These are phyloP conservation scores for Phortica variegata DNA, from an alignment of 1,140 invertebrate species.

Conservation along the genomic window DNA sequence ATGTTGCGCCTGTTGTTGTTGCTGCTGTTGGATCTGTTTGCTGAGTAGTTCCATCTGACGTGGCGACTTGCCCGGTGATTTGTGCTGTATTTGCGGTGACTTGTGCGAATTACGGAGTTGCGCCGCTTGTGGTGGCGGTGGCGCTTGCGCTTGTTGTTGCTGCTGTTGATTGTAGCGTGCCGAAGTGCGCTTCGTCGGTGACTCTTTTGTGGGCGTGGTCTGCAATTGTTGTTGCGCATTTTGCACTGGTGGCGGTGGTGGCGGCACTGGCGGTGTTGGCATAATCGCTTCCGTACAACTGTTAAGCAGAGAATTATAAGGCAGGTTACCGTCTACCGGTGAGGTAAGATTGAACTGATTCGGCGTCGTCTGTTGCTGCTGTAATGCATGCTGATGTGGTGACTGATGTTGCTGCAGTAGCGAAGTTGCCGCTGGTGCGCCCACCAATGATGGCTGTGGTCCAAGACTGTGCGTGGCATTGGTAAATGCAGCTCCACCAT, in stretches of 20 bases:
- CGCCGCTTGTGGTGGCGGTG: constrained; percentile 44
- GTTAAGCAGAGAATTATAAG: constrained; percentile 23
- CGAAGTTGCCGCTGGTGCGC: constrained; percentile 17
- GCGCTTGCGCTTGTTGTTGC: constrained; percentile 34
- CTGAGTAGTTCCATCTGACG: constrained; percentile 57
- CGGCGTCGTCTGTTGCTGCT: constrained; percentile 21
- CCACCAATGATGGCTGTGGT: constrained; percentile 73
- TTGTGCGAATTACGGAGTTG: constrained; percentile 57
- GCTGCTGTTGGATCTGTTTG: constrained; percentile 22
- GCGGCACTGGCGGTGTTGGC: constrained; percentile 20
- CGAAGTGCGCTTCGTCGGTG: constrained; percentile 36
- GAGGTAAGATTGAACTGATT: constrained; percentile 38
- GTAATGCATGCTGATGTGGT: constrained; percentile 22
- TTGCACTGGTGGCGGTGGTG: constrained; percentile 2
- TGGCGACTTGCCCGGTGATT: constrained; percentile 76
- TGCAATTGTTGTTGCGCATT: constrained; percentile 8
- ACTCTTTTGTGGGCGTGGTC: constrained; percentile 33
- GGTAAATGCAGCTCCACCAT: constrained; percentile 67
- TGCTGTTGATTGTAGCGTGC: constrained; percentile 21
- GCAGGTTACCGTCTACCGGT: constrained; percentile 30
- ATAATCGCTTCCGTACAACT: constrained; percentile 31
- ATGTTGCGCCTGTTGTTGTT: constrained; percentile 23
- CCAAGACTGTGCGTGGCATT: constrained; percentile 73
- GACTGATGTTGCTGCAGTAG: constrained; percentile 21
- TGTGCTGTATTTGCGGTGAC: constrained; percentile 63